phyloP scores from a whole-genome alignment of 2,113 vertebrate genomes.

The Acrocephalus arundinaceus region DNA sequence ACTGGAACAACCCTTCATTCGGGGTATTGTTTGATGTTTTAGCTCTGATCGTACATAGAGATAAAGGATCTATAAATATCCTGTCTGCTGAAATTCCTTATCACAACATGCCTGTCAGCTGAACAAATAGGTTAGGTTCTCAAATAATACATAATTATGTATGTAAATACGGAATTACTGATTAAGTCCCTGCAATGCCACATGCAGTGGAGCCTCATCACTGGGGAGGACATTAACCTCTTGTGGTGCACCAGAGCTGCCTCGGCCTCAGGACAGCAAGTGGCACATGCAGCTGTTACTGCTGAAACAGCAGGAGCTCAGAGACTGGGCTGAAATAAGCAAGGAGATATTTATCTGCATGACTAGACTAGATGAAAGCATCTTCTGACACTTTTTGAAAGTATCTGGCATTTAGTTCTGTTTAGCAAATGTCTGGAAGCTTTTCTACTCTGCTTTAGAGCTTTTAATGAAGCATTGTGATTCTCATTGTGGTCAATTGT shows the following conservation, averaged over 20 bases:
- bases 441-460: constrained; percentile 36
- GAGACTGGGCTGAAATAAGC: neutral
- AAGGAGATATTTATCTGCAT: neutral
- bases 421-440: constrained; percentile 36
- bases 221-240: neutral
- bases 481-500: constrained; percentile 34
- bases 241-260: neutral
- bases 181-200: neutral
- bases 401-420: constrained; percentile 5
- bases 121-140: constrained; percentile 46
- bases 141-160: constrained; percentile 8
- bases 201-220: neutral
- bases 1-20: constrained; percentile 49
- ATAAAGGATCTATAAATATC: constrained; percentile 66
- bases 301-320: neutral
- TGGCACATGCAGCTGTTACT: neutral
- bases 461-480: constrained; percentile 56
- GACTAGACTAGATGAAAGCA: neutral
- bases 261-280: neutral
- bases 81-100: constrained; percentile 59
- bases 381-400: constrained; percentile 25
- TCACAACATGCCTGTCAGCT: constrained; percentile 40
- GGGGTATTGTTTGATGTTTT: constrained; percentile 44
- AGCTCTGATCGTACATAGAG: constrained; percentile 31
- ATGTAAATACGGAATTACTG: constrained; percentile 28